Evolutionary conservation across 2,797 vertebrate genomes (phyloP), one percentile per base, ranked within the genome.

Genomic region (Carcharodon carcharias): DNA sequence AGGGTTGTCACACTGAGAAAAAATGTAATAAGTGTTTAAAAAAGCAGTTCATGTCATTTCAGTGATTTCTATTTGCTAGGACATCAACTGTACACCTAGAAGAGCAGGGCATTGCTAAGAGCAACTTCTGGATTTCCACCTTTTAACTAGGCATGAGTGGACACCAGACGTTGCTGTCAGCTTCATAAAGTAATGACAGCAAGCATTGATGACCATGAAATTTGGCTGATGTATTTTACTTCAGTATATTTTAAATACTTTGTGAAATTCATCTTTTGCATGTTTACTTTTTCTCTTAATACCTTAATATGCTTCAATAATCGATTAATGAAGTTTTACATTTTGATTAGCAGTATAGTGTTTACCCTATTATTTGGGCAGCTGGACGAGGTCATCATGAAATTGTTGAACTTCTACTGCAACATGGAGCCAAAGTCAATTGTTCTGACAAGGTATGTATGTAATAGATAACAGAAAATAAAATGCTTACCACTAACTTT

Each of bases 321-420:
- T 71, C 23, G 14, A 26, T 95, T 95, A 73, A 73, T 95, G 45
- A 73, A 3, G 69, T 0, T 56, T 95, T 56, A 16, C 67, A 35
- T 23, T 71, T 73, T 77, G 28, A 35, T 73, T 97, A 99, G 98
- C 99, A 99, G 98, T 99, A 99, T 97, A 99, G 99, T 11, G 99
- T 99, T 96, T 99, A 99, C 97, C 99, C 99, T 11, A 98, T 99
- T 97, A 99, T 99, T 96, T 99, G 99, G 99, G 99, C 99, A 2
- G 98, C 99, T 0, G 99, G 99, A n/a, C 98, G 99, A 96, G 99
- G 99, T 92, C 99, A 99, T 73, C 97, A 98, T 0, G 98, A 98
- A 96, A 99, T 99, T 87, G 99, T 99, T 3, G 98, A 98, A 95
- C 97, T 99, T 12, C 97, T 99, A 95, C 97, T 99, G 96, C 97